A percentile compares a stretch with the other conserved stretches of the same genome.
Conservation (phyloP, 2,797 vertebrate genomes). For the Spheniscus humboldti region DNA sequence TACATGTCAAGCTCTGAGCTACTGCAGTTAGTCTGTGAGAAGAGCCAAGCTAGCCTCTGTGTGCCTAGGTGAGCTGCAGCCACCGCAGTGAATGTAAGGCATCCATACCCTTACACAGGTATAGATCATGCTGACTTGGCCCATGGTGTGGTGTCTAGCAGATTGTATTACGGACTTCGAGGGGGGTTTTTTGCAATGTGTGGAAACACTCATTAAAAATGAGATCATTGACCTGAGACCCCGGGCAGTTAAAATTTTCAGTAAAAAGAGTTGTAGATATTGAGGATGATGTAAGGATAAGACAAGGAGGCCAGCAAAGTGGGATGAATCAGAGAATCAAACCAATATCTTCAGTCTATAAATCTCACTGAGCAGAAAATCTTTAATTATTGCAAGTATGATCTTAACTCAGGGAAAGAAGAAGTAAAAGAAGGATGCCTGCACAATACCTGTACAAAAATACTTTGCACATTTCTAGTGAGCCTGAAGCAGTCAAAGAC, state of each 20-base stretch:
- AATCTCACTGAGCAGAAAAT: not conserved
- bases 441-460: not conserved
- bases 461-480: not conserved
- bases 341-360: not conserved
- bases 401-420: not conserved
- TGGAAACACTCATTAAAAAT: not conserved
- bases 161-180: not conserved
- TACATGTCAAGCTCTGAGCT: not conserved
- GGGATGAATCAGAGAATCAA: not conserved
- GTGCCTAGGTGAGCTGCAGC: not conserved
- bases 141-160: not conserved
- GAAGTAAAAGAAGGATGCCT: not conserved
- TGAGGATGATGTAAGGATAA: not conserved
- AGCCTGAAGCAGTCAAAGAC: not conserved
- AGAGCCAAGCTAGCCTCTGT: not conserved
- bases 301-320: not conserved
- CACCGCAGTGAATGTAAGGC: not conserved
- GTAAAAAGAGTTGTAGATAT: not conserved
- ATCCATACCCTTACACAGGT: not conserved
- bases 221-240: not conserved
- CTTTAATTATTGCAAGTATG: not conserved
- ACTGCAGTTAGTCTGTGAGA: not conserved
- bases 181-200: accelerated
- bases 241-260: not conserved
- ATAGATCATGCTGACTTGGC: not conserved